Evolutionary conservation across 2,888 invertebrate genomes (phyloP).

Genomic region (Sinopyrophorus schimmeli): DNA sequence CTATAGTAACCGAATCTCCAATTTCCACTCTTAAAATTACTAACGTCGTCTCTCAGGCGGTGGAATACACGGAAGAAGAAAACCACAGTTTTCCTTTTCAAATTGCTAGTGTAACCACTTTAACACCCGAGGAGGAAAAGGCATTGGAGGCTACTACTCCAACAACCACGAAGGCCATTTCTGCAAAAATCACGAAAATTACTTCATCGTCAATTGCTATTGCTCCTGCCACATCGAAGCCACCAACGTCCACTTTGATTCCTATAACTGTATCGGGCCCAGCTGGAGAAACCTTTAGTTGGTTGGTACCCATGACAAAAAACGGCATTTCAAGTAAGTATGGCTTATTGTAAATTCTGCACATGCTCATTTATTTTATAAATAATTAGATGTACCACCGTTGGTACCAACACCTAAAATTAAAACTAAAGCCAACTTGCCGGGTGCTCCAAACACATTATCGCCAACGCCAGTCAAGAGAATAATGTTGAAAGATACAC

Average conservation of each 20-base stretch:
- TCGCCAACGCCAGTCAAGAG: neutral
- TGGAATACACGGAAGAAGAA: neutral
- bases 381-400: too few species aligned
- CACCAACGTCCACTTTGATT: neutral
- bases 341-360: too few species aligned
- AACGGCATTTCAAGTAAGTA: too few species aligned
- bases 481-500: constrained; percentile 23
- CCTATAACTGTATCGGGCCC: too few species aligned
- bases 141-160: constrained; percentile 3
- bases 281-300: too few species aligned
- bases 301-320: too few species aligned
- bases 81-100: constrained; percentile 41
- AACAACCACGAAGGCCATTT: neutral
- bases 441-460: neutral
- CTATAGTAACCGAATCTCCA: too few species aligned
- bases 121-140: constrained; percentile 33
- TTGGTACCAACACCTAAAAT: neutral
- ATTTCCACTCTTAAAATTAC: too few species aligned
- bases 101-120: constrained; percentile 36
- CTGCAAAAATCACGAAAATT: neutral
- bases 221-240: neutral
- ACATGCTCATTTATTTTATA: too few species aligned
- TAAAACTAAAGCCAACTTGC: neutral
- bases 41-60: neutral
- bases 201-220: neutral